Evolutionary conservation across 2,113 vertebrate genomes (phyloP).

Genomic region (Calidris pygmaea): DNA sequence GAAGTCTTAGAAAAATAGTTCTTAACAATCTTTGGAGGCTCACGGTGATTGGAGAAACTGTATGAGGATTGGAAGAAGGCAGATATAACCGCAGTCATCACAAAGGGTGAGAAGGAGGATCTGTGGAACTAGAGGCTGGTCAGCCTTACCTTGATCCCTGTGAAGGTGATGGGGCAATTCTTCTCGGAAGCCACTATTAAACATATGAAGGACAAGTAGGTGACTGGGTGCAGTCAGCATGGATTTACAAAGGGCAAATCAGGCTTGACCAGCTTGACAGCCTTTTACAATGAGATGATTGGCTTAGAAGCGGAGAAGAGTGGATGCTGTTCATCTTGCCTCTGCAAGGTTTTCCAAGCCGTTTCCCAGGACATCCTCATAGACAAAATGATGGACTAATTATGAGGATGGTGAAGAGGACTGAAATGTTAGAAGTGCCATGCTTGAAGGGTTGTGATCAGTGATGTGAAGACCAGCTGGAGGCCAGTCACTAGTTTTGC

Average conservation of each 20-base stretch:
- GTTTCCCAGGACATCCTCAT: background rate
- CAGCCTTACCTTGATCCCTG: background rate
- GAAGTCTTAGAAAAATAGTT: background rate
- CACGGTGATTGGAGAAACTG: background rate
- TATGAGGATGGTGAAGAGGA: background rate
- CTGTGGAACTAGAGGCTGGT: background rate
- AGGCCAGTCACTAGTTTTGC: background rate
- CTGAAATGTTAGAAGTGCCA: background rate
- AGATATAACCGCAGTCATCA: background rate
- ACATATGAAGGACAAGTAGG: background rate
- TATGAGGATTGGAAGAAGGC: background rate
- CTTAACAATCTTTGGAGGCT: background rate
- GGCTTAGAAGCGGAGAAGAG: background rate
- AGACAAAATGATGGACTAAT: background rate
- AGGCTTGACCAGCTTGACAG: background rate
- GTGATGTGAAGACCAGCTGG: background rate
- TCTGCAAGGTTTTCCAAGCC: background rate
- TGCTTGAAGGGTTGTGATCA: background rate
- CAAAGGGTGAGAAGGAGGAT: background rate
- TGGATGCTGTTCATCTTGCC: background rate
- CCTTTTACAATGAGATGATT: background rate
- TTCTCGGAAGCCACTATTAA: background rate
- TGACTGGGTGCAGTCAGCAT: background rate
- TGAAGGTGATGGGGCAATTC: background rate
- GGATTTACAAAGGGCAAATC: background rate